Evolutionary conservation across 2,113 vertebrate species (phyloP).

Genomic region (Trogon surrucura): DNA sequence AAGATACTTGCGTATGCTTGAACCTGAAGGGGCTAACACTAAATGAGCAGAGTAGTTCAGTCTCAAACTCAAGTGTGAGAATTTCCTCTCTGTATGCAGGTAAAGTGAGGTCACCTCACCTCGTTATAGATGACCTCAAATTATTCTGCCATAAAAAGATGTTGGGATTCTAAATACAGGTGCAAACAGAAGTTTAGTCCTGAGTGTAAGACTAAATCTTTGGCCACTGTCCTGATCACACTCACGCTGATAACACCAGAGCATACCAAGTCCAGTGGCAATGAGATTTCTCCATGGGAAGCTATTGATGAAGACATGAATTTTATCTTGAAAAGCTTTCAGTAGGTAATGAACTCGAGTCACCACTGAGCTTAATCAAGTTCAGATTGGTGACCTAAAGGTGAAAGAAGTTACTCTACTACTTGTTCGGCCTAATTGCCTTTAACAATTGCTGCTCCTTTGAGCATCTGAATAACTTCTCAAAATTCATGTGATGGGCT

Average conservation of each 20-base stretch:
- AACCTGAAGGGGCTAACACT: neutral
- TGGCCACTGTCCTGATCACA: neutral
- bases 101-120: neutral
- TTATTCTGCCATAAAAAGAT: neutral
- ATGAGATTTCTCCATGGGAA: neutral
- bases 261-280: neutral
- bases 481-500: neutral
- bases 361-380: neutral
- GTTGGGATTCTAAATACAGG: neutral
- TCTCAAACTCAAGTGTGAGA: neutral
- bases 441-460: neutral
- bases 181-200: neutral
- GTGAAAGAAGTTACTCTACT: neutral
- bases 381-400: neutral
- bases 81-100: neutral
- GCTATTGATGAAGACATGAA: neutral
- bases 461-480: neutral
- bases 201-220: neutral
- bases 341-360: neutral
- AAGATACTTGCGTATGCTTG: neutral
- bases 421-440: conserved; percentile 15
- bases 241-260: neutral
- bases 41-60: neutral
- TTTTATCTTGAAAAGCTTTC: neutral
- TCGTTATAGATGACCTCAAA: neutral